Conservation (phyloP, 1,140 invertebrate genomes). For the Physella acuta region DNA sequence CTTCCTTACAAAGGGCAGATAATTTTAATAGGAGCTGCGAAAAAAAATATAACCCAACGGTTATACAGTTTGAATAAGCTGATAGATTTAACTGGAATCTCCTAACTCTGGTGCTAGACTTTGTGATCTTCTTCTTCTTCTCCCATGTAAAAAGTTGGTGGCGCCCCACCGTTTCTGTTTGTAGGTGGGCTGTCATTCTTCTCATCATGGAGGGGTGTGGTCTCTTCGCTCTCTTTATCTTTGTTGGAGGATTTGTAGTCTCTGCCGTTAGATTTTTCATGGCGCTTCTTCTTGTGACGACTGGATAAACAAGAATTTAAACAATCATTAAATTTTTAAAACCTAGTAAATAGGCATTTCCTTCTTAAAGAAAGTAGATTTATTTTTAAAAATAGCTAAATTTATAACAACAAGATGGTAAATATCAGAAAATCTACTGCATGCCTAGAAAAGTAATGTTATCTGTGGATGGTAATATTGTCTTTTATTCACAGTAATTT, state of each 20-base stretch:
- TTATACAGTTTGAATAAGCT: too few relatives aligned
- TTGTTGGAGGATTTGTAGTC: background rate
- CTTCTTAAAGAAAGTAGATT: background rate
- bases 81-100: too few relatives aligned
- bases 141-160: slow-evolving; percentile 24
- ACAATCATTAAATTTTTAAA: background rate
- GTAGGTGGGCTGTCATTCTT: background rate
- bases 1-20: too few relatives aligned
- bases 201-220: background rate
- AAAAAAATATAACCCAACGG: too few relatives aligned
- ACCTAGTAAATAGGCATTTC: background rate
- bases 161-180: background rate
- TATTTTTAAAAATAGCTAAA: background rate
- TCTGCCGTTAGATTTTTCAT: slow-evolving; percentile 4
- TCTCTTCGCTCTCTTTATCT: background rate
- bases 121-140: slow-evolving; percentile 17
- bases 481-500: too few relatives aligned
- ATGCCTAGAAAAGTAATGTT: background rate
- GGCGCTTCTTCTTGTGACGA: slow-evolving; percentile 20
- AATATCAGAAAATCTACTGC: background rate
- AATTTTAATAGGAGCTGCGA: too few relatives aligned
- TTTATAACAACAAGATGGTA: background rate
- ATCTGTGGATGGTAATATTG: background rate
- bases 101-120: too few relatives aligned
- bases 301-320: background rate